These are phyloP conservation scores for Eurypyga helias DNA, from an alignment of 2,113 vertebrate genomes.

Conservation along the genomic window DNA sequence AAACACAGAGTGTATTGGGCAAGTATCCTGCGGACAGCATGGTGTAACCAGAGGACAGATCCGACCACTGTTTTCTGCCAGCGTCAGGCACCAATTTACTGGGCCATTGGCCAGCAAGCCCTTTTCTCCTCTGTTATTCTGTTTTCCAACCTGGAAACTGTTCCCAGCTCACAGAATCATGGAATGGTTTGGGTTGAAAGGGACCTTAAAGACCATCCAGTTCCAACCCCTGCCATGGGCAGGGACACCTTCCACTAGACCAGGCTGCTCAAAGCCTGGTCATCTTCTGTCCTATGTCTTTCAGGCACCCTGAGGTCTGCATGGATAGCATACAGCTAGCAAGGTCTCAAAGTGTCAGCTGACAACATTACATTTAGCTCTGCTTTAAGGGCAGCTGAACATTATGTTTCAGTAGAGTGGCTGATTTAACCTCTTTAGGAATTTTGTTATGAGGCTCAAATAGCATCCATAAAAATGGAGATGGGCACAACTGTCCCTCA, in stretches of 20 bases:
- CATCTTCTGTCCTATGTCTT: neutral
- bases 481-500: constrained; percentile 43
- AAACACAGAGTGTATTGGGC: accelerated
- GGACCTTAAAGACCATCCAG: too few species aligned
- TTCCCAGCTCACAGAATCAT: neutral
- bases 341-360: neutral
- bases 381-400: constrained; percentile 8
- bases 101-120: neutral
- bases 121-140: neutral
- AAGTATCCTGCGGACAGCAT: neutral
- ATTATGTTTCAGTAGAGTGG: neutral
- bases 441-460: constrained; percentile 26
- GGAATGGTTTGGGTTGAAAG: too few species aligned
- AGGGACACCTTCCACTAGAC: too few species aligned
- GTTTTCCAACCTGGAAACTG: neutral
- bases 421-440: constrained; percentile 30
- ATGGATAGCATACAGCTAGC: neutral
- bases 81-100: neutral
- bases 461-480: constrained; percentile 44
- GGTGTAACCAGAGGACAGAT: neutral
- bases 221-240: too few species aligned
- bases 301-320: neutral
- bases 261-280: too few species aligned
- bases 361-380: neutral
- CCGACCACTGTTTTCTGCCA: neutral